Base-by-base conservation (phyloP, 2,797 vertebrate genomes). In the Nothura maculosa region DNA sequence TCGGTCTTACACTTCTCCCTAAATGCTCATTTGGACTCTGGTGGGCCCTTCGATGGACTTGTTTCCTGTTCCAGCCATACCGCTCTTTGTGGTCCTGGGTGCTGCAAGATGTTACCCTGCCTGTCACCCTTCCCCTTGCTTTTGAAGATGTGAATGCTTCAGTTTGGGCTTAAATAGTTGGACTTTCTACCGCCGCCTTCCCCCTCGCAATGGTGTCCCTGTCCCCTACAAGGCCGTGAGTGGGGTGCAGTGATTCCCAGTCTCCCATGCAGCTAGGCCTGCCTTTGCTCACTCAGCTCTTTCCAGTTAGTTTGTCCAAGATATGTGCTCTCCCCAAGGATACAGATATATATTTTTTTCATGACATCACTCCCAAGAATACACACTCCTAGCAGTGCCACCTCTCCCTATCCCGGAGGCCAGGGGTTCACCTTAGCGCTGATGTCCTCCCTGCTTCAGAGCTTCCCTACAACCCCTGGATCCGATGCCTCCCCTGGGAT, bases 361-460 rank as follows among this genome's bases (percentile, higher is more conserved):
- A 27, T 93, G 8, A 91, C 70, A 69, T 91, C 83, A 83, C 34
- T 87, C 55, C 54, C 87, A n/a, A 83, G 93, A 91, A 92, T 62
- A 83, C 50, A 38, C 54, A 68, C 21, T 36, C 66, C 58, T 66
- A 93, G 2, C 24, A 6, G 30, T 36, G 54, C 32, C 0, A 0
- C 22, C 66, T 75, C 78, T 85, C 82, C 32, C 34, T 24, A 72
- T 54, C n/a, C 58, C 72, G 45, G 57, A 52, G 40, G 62, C 61
- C 76, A 87, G 77, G 36, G 91, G 57, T 58, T 81, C 81, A 36
- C 57, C 66, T 58, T 24, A 28, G 45, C 24, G 72, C 67, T 24
- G 69, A 20, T 81, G 64, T 28, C 73, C 85, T 82, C 66, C 87
- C 40, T 20, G 67, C 48, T 36, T 47, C 7, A 21, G 40, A 9